Evolutionary conservation across 2,113 vertebrate genomes (phyloP).

Genomic region (Microtus ochrogaster): DNA sequence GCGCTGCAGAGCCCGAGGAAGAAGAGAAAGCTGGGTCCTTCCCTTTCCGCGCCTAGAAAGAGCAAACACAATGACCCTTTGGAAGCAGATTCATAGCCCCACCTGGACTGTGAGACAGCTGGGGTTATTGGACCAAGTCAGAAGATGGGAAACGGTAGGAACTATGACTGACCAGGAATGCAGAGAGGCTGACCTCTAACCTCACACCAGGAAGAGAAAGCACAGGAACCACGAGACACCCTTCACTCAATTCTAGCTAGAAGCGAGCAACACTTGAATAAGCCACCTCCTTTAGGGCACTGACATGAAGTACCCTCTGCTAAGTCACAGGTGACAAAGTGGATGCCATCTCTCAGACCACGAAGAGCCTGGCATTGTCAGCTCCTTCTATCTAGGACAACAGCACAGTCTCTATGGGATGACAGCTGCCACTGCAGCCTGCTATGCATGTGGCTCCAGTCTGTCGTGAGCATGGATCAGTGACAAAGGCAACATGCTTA

Average conservation of each 20-base stretch:
- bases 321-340: not conserved
- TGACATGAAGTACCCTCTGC: not conserved
- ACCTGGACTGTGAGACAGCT: not conserved
- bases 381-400: not conserved
- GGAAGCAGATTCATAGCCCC: not conserved
- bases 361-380: rapidly evolving
- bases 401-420: rapidly evolving
- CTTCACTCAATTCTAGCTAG: not conserved
- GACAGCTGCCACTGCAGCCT: rapidly evolving
- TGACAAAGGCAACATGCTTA: not conserved
- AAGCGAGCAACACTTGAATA: not conserved
- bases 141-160: not conserved
- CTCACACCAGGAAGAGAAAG: not conserved
- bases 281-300: not conserved
- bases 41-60: constrained; percentile 93
- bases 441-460: not conserved
- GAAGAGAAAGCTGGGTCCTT: constrained; percentile 94
- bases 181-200: not conserved
- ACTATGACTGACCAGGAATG: too few species aligned
- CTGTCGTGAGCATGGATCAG: not conserved
- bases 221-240: rapidly evolving
- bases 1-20: constrained; percentile 94
- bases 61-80: constrained; percentile 12
- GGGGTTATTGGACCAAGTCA: not conserved
- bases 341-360: not conserved